Conservation (phyloP, 2,888 invertebrate genomes). For the Baronia brevicornis region DNA sequence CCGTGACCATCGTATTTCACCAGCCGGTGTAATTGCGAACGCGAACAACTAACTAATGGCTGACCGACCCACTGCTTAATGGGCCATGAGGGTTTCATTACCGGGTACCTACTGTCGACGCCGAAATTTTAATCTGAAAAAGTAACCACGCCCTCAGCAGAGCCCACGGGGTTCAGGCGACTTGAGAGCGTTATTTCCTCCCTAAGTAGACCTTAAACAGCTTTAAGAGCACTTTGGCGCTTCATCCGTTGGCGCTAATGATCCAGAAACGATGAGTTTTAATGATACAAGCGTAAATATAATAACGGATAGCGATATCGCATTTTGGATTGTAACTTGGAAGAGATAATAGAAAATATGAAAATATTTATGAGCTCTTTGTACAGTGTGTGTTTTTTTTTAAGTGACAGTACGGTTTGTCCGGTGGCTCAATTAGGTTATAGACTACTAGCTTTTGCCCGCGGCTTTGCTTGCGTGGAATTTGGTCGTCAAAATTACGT, state of each 20-base stretch:
- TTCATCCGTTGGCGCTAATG: no score
- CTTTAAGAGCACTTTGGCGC: neutral
- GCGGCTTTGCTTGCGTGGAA: no score
- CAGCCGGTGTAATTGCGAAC: neutral
- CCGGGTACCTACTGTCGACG: neutral
- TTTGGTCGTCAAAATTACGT: no score
- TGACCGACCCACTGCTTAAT: neutral
- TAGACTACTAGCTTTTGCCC: no score
- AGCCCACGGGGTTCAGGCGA: no score
- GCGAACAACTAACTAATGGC: neutral
- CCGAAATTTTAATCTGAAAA: constrained; percentile 2
- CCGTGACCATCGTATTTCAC: neutral
- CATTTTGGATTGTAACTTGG: no score
- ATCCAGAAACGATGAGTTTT: constrained; percentile 3
- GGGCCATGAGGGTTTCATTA: neutral
- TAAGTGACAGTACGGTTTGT: no score
- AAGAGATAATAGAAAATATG: no score
- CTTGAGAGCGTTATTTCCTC: neutral
- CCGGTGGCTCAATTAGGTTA: no score
- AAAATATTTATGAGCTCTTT: no score
- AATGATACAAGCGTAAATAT: constrained; percentile 2
- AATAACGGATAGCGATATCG: neutral
- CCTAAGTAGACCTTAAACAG: constrained; percentile 1
- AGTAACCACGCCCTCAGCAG: no score
- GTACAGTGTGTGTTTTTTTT: no score